Evolutionary conservation across 2,113 vertebrate genomes (phyloP), one percentile per base, ranked within the genome.

Genomic region (Hyperopisus bebe): DNA sequence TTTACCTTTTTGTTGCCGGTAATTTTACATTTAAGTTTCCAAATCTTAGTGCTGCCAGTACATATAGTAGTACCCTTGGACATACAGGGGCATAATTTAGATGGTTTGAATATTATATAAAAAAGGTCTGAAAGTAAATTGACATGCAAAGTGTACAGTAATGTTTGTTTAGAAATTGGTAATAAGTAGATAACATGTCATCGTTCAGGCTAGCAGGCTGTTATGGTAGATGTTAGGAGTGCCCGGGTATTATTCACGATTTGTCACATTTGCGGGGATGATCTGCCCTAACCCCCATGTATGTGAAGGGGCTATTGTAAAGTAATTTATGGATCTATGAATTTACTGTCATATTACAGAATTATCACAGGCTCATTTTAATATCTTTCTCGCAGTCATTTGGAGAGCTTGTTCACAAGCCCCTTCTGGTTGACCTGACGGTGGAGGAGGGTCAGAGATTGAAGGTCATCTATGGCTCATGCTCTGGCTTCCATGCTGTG

Each of bases 401-500:
- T 90, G 98, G 98, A 91, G 98, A 99, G 90, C 90, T 99, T 93
- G 95, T 98, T 91, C 98, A 99, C 95, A 99, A 98, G 93, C 98
- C 98, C 48, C 95, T 99, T 91, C 94, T 99, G 94, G 98, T 99
- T 47, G 98, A 99, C 93, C 96, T 99, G 88, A 99, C 98, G 0
- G 98, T 99, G 84, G 98, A 99, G 93, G 98, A 99, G 90, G 98
- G 98, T 48, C 98, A 99, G 94, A 97, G 98, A 93, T 94, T 99
- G 93, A 99, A 99, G 94, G 98, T 99, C 91, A 99, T 99, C 96
- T 99, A 99, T 82, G 98, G 98, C 42, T 99, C 98, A 86, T 97
- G 93, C 62, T 97, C 97, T 91, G 98, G 98, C 62, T 99, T 99
- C 94, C 98, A 99, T 90, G 98, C 98, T 0, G 98, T 99, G 87